These are phyloP conservation scores for Syngnathus typhle DNA, from an alignment of 2,113 vertebrate genomes.

Conservation along the genomic window DNA sequence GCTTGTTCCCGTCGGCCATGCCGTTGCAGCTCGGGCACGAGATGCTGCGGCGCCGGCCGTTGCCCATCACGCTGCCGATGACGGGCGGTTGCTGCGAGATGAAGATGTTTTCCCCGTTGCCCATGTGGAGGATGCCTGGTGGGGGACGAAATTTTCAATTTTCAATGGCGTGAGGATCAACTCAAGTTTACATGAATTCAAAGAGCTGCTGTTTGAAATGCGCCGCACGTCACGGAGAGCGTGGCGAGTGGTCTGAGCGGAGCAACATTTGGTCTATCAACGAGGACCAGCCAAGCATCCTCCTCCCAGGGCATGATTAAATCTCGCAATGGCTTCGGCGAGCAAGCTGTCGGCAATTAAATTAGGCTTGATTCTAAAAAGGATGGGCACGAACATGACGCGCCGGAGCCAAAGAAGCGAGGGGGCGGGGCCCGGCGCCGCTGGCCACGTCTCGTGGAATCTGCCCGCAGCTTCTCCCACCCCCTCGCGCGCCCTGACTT, in stretches of 20 bases:
- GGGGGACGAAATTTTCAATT: slow-evolving; percentile 7
- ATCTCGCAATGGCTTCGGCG: slow-evolving; percentile 53
- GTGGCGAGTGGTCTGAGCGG: slow-evolving; percentile 40
- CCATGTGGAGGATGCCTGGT: slow-evolving; percentile 95
- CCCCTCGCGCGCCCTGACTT: slow-evolving; percentile 13
- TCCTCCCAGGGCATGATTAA: slow-evolving; percentile 53
- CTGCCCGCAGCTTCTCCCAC: background rate
- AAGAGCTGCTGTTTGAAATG: slow-evolving; percentile 58
- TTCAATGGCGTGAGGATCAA: no score
- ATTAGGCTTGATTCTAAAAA: slow-evolving; percentile 55
- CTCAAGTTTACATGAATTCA: slow-evolving; percentile 32
- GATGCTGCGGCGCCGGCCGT: slow-evolving; percentile 89
- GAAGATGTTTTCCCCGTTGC: slow-evolving; percentile 94
- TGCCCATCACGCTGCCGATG: slow-evolving; percentile 96
- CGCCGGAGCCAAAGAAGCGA: slow-evolving; percentile 27
- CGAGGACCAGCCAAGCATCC: slow-evolving; percentile 54
- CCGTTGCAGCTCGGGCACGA: slow-evolving; percentile 98
- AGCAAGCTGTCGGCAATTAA: slow-evolving; percentile 55
- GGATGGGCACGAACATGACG: slow-evolving; percentile 35
- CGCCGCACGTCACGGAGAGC: slow-evolving; percentile 2
- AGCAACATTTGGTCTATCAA: slow-evolving; percentile 56
- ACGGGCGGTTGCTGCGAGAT: slow-evolving; percentile 96
- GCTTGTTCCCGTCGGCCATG: slow-evolving; percentile 95
- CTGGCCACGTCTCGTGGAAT: slow-evolving; percentile 7
- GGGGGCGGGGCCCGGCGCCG: background rate